Percentiles rank a stretch among this genome's conserved stretches.
Conservation (phyloP, 2,797 vertebrate genomes). For the Arnoldichthys spilopterus region DNA sequence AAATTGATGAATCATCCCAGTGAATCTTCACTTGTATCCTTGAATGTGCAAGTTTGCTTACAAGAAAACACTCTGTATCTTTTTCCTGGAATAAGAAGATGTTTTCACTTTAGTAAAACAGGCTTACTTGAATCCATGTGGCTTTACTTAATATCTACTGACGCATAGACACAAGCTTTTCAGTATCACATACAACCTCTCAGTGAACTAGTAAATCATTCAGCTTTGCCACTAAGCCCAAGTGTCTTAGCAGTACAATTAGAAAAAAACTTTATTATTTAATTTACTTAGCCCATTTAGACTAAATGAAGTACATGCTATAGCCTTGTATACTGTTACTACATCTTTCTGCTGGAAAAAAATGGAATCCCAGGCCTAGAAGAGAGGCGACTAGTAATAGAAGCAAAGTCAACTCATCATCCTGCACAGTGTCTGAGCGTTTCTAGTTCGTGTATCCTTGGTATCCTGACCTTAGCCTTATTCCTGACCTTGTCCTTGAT, state of each 20-base stretch:
- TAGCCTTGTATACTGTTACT: not conserved
- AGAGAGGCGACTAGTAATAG: not conserved
- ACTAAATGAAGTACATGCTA: not conserved
- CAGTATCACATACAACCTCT: slow-evolving; percentile 16
- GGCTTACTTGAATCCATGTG: slow-evolving; percentile 16
- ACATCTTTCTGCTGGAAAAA: not conserved
- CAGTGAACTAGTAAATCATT: slow-evolving; percentile 22
- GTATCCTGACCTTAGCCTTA: too few relatives aligned
- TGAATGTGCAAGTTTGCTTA: slow-evolving; percentile 13
- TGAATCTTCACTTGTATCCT: not conserved
- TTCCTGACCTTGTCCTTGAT: too few relatives aligned
- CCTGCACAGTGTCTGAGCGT: too few relatives aligned
- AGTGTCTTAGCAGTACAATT: slow-evolving; percentile 22
- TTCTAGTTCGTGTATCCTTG: too few relatives aligned
- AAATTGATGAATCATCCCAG: not conserved
- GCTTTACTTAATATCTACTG: slow-evolving; percentile 22
- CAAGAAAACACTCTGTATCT: slow-evolving; percentile 1
- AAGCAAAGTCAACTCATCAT: not conserved
- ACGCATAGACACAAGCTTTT: slow-evolving; percentile 23
- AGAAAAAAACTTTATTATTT: slow-evolving; percentile 22
- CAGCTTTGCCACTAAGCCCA: slow-evolving; percentile 16
- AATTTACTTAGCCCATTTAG: slow-evolving; percentile 19
- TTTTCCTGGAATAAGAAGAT: slow-evolving; percentile 12
- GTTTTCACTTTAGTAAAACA: not conserved
- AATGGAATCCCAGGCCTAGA: not conserved